These are phyloP conservation scores for Strigops habroptila DNA, from an alignment of 2,113 vertebrate genomes.

Conservation along the genomic window DNA sequence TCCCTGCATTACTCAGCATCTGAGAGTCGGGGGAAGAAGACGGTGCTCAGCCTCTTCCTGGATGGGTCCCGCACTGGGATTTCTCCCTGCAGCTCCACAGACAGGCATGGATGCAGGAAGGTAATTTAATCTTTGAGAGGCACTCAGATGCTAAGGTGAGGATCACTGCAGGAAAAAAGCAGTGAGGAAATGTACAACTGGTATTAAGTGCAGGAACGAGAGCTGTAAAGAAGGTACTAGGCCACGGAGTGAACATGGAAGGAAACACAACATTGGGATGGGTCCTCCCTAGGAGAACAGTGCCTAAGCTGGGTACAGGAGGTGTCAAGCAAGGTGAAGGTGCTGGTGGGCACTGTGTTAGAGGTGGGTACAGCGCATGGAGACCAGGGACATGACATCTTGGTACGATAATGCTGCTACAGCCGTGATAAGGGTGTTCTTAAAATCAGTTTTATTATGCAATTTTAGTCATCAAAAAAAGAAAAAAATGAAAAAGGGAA, in stretches of 20 bases:
- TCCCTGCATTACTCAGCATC: not conserved
- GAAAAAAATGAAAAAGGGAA: not conserved
- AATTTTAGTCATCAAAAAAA: not conserved
- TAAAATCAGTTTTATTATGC: not conserved
- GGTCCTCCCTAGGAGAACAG: rapidly evolving
- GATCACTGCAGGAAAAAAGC: not conserved
- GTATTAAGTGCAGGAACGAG: not conserved
- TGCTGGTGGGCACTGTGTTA: not conserved
- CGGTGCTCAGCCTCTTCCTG: not conserved
- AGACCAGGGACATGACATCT: not conserved
- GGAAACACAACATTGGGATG: not conserved
- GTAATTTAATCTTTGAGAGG: not conserved
- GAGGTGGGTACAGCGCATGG: not conserved
- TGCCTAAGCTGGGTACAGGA: not conserved
- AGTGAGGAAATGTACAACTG: not conserved
- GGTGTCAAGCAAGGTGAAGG: not conserved
- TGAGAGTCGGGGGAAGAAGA: not conserved
- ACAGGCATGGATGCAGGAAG: not conserved
- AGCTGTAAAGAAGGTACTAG: not conserved
- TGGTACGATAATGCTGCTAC: not conserved
- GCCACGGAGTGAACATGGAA: not conserved
- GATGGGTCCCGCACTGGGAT: not conserved
- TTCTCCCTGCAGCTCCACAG: not conserved
- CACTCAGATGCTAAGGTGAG: not conserved
- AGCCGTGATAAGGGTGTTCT: not conserved